Evolutionary conservation across 2,888 invertebrate species (phyloP).

Genomic region (Melanotus villosus): DNA sequence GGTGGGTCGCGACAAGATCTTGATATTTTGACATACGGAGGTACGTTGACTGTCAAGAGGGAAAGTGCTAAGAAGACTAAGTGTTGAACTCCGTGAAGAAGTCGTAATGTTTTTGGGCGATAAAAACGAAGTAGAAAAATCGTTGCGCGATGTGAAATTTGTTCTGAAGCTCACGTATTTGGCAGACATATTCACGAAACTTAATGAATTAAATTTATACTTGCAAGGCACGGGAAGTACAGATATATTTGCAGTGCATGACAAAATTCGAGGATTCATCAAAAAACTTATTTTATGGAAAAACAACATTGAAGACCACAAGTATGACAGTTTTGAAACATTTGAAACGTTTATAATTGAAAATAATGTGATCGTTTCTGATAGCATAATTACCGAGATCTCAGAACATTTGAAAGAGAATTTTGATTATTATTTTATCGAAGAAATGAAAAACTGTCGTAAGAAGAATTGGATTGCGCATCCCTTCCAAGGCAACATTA

Average conservation of each 20-base stretch:
- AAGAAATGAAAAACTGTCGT: not conserved
- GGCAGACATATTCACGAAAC: not conserved
- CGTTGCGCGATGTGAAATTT: too few relatives aligned
- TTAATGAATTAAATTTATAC: not conserved
- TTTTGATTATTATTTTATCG: not conserved
- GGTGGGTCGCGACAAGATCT: too few relatives aligned
- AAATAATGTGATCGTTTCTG: not conserved
- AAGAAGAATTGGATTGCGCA: too few relatives aligned
- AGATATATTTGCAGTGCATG: not conserved
- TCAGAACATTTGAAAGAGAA: not conserved
- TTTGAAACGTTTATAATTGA: not conserved
- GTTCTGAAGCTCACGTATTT: not conserved
- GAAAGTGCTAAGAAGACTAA: too few relatives aligned
- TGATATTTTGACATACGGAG: too few relatives aligned
- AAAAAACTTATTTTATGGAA: not conserved
- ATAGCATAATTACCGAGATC: too few relatives aligned
- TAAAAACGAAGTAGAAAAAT: too few relatives aligned
- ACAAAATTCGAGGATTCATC: conserved; percentile 1
- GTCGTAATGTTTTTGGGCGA: too few relatives aligned
- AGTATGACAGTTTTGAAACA: not conserved
- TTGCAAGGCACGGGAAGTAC: not conserved
- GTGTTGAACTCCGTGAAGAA: too few relatives aligned
- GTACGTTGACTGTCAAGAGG: too few relatives aligned
- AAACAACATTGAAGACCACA: not conserved
- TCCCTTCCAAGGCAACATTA: too few relatives aligned